Base-by-base conservation (phyloP, 2,888 invertebrate genomes). In the Agrochola macilenta region DNA sequence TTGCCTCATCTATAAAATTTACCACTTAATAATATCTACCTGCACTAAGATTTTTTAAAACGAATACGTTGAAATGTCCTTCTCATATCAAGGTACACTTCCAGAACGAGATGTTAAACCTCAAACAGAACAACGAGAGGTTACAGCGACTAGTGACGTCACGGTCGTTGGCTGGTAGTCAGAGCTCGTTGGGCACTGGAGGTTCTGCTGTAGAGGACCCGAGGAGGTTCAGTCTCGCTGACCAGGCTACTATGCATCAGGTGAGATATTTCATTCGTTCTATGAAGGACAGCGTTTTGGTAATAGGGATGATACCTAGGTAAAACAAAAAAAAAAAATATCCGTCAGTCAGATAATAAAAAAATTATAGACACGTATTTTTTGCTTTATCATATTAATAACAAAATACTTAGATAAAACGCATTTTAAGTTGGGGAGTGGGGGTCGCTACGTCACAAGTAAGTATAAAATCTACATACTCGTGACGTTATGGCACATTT, bases 71-170 rank as follows among this genome's bases (percentile, higher is more conserved):
- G 83, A 86, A 86, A 84, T 84, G 86, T 84, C 83, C 78, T 85
- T 65, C 83, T 84, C 86, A 84, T 75, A 85, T 78, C 58, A 84
- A 84, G 83, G 83, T 84, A 84, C 83, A 84, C 83, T 84, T 84
- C 70, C 95, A 99, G 98, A 98, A 98, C 94, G 99, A 99, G 96
- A 99, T 99, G 99, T 97, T 99, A 92, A 99, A 98, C 91, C 97
- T 99, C 89, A 99, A 99, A 93, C 99, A 99, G 91, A 99, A 99
- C 95, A 99, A 99, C 94, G 99, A 99, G 93, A 97, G 99, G 46
- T 97, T 99, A 0, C 99, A 99, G 92, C 97, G 99, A 90, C 96
- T 99, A 93, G 99, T 99, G 74, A 97, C 97, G 83, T 97, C 97
- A 80, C 96, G 97, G 60, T 97, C 97, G 0, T 90, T 97, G 80